phyloP scores from a whole-genome alignment of 2,797 vertebrate species.

The Peromyscus aztecus region DNA sequence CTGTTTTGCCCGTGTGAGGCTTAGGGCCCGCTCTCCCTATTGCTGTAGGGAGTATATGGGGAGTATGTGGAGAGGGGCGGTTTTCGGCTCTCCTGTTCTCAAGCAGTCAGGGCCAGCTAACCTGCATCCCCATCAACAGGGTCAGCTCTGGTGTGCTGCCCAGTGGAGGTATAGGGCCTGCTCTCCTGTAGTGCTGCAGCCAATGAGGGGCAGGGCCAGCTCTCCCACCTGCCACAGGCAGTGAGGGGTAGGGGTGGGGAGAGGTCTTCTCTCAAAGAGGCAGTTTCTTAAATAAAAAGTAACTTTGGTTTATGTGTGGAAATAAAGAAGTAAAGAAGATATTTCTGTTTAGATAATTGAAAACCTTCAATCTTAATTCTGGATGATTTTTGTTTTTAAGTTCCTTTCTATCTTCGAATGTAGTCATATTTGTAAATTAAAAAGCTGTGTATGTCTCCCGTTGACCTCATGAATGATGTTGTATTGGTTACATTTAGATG shows the following conservation, averaged over 20 bases:
- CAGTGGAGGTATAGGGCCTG: neutral
- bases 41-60: neutral
- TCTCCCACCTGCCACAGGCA: neutral
- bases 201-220: neutral
- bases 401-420: conserved; percentile 49
- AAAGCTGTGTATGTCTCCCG: conserved; percentile 15
- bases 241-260: neutral
- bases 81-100: neutral
- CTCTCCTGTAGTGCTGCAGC: neutral
- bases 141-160: neutral
- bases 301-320: conserved; percentile 86
- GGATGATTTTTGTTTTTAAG: neutral
- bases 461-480: conserved; percentile 51
- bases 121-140: neutral
- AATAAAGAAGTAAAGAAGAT: conserved; percentile 75
- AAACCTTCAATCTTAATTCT: conserved; percentile 51
- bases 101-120: neutral
- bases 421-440: conserved; percentile 3
- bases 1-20: neutral
- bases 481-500: conserved; percentile 54
- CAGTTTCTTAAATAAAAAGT: conserved; percentile 85
- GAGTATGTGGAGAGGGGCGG: neutral
- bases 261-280: conserved; percentile 46
- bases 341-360: conserved; percentile 56
- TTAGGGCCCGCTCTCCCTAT: neutral